These are phyloP conservation scores for Phaethornis superciliosus DNA, from an alignment of 2,113 vertebrate species.

Conservation along the genomic window DNA sequence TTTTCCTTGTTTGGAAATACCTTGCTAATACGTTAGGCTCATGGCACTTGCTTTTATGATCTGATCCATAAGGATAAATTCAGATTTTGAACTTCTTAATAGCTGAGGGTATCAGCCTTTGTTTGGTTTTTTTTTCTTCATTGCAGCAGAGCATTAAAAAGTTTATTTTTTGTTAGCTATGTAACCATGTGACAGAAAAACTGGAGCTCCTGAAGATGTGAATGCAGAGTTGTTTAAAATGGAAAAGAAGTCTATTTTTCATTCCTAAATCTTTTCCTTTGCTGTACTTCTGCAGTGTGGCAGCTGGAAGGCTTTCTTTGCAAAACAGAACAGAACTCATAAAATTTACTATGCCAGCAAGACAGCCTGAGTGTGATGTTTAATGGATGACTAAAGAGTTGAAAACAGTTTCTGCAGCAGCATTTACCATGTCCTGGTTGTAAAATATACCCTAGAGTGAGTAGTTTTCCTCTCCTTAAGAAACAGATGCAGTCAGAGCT, in stretches of 20 bases:
- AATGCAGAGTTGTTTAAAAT: background rate
- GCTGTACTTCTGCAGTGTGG: background rate
- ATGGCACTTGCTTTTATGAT: background rate
- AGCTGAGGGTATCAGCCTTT: background rate
- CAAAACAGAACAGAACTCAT: background rate
- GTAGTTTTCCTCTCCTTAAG: background rate
- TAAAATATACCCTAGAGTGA: background rate
- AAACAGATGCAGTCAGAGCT: background rate
- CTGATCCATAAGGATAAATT: constrained; percentile 13
- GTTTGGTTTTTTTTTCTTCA: background rate
- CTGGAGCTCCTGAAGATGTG: background rate
- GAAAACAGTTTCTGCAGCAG: background rate
- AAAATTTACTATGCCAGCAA: background rate
- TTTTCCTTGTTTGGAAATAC: constrained; percentile 50
- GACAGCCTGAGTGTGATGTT: background rate
- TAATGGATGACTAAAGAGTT: background rate
- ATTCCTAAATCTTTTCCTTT: background rate
- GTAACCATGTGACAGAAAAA: background rate
- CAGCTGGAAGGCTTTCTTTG: background rate
- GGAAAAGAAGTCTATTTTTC: background rate
- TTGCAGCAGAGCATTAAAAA: background rate
- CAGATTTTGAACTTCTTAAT: background rate
- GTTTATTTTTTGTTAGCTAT: background rate
- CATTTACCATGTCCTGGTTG: background rate
- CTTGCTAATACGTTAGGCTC: constrained; percentile 50